Evolutionary conservation across 35 echinoderm and acorn worm genomes (phyloP), one percentile per base, ranked within the genome.

Genomic region (Lytechinus pictus): DNA sequence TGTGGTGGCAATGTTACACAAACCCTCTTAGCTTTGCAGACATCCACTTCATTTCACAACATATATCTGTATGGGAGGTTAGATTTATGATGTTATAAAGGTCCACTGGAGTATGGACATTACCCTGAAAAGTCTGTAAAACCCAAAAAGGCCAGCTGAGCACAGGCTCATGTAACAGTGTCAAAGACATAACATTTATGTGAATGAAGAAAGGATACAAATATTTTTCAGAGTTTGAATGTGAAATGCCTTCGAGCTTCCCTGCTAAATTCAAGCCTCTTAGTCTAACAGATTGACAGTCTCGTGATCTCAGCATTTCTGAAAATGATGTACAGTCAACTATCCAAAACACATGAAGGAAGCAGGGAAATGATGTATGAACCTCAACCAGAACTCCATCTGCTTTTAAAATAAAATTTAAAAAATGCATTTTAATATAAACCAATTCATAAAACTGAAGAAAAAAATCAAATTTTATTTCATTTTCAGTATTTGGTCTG

Each of bases 361-460:
- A 55, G 54, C 92, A 57, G 13, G 53, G 10, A 10, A 57, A 12
- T 57, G 21, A 2, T 4, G 92, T 93, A 7, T 93, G 9, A 3
- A 93, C 92, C 57, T 10, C n/a, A 9, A 93, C 3, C 92, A 14
- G 11, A 9, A 93, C 54, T 27, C 92, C 92, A 54, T 93, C 92
- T 93, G 52, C n/a, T n/a, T 27, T 16, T 53, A 16, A 24, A 93
- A 93, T 90, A 44, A 52, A 90, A 0, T n/a, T n/a, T 51, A 51
- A 90, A 79, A 24, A n/a, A 1, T 24, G 21, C 66, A 24, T 24
- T 79, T 79, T 6, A 12, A 10, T 60, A 10, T 16, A 60, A 10
- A 10, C 16, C 33, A 44, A 44, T 44, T 44, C 16, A 79, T 6
- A 79, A 24, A 79, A 24, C n/a, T 3, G 19, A 60, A 60, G 16